Evolutionary conservation across 2,888 invertebrate genomes (phyloP), one percentile per base, ranked within the genome.

Genomic region (Calliopum simillimum): DNA sequence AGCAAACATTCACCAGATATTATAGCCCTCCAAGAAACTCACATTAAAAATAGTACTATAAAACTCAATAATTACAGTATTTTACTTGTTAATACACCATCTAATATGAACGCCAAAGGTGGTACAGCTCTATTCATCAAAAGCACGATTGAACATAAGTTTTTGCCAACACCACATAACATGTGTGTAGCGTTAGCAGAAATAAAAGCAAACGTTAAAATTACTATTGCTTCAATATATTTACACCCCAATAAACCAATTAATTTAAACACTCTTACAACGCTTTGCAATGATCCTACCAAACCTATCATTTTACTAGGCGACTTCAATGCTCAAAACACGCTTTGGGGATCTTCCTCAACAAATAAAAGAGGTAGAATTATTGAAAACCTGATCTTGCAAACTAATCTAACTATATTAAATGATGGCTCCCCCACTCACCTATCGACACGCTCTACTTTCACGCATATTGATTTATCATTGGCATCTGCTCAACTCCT

Each of bases 391-490:
- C 19, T 49, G 8, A 11, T 67, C n/a, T 21, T 59, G 5, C 23
- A 56, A 19, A 25, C 59, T 5, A 68, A 68, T 47, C 43, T 59
- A 21, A 23, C 33, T 33, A 46, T 21, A 4, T 21, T 59, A 33
- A 68, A 61, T 19, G n/a, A 25, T 41, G 46, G 23, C 25, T 25
- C 51, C n/a, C 63, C 63, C 13, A 69, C 63, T 13, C 56, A 69
- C 25, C 64, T 64, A 19, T 69, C 64, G 5, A 64, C 56, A 33
- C 56, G 46, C 4, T 64, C 69, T 5, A 70, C 72, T 12, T 65
- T 69, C 41, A 70, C 68, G 4, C 67, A 72, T 13, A 43, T 70
- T 5, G 66, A 70, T 46, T 55, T 72, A 2, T 72, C 46, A 13
- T 53, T 64, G 53, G 65, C 23, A 21, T 44, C 53, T 51, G 56